Evolutionary conservation across 1,140 invertebrate species (phyloP).

Genomic region (Protaetia brevitarsis): DNA sequence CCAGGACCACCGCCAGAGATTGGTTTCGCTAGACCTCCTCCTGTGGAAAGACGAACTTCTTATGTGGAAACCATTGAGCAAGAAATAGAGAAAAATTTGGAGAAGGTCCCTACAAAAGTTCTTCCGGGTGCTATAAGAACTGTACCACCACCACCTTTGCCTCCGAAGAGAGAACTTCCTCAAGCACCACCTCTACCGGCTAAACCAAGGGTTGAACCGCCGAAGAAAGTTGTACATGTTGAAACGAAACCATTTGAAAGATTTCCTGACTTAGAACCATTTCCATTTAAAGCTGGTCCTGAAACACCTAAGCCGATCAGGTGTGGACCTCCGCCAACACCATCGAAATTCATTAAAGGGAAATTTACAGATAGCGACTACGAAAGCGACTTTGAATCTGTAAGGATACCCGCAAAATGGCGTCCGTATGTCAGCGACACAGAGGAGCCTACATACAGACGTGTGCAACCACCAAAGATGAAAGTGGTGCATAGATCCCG

Average conservation of each 20-base stretch:
- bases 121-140: constrained; percentile 54
- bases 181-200: constrained; percentile 47
- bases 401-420: constrained; percentile 57
- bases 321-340: constrained; percentile 54
- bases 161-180: constrained; percentile 51
- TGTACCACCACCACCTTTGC: constrained; percentile 50
- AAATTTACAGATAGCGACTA: constrained; percentile 66
- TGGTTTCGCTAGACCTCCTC: constrained; percentile 55
- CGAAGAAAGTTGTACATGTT: constrained; percentile 35
- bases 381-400: constrained; percentile 64
- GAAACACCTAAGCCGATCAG: constrained; percentile 45
- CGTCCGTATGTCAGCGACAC: constrained; percentile 64
- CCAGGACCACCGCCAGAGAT: constrained; percentile 66
- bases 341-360: constrained; percentile 61
- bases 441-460: constrained; percentile 59
- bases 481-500: constrained; percentile 49
- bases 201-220: constrained; percentile 40
- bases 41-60: constrained; percentile 50
- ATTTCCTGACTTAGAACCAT: constrained; percentile 54
- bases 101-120: constrained; percentile 55
- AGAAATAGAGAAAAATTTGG: constrained; percentile 55
- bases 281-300: constrained; percentile 52
- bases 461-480: constrained; percentile 54
- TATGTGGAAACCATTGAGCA: constrained; percentile 60
- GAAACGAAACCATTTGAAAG: constrained; percentile 45